Evolutionary conservation across 2,113 vertebrate species (phyloP).

Genomic region (Gallinago media): DNA sequence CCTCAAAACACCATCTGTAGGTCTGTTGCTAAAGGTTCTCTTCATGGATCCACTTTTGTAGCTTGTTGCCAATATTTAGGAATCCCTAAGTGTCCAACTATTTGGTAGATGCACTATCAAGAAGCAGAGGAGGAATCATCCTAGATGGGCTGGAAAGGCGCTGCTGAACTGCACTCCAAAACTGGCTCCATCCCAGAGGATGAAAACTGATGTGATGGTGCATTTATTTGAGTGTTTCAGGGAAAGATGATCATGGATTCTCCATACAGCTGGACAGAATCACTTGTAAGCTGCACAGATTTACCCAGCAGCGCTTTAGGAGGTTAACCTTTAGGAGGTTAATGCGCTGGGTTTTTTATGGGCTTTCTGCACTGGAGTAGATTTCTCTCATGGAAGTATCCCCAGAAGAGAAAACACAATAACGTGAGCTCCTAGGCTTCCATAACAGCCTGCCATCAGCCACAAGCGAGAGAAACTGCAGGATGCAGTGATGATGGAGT

Average conservation of each 20-base stretch:
- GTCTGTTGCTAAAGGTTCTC: background rate
- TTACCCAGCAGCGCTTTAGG: background rate
- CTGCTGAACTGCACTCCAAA: background rate
- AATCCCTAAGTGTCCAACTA: background rate
- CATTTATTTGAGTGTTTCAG: background rate
- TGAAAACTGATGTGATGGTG: background rate
- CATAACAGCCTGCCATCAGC: background rate
- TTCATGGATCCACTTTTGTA: background rate
- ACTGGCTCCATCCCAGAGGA: background rate
- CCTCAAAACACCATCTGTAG: background rate
- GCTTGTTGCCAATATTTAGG: background rate
- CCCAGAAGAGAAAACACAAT: background rate
- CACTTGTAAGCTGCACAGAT: background rate
- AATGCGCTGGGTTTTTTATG: background rate
- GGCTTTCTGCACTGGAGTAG: background rate
- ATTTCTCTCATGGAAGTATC: background rate
- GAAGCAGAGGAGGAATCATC: background rate
- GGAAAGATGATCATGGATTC: background rate
- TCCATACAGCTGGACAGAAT: conserved; percentile 3
- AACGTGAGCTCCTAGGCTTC: background rate
- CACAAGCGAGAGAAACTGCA: background rate
- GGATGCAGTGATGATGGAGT: background rate
- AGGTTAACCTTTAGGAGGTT: conserved; percentile 1
- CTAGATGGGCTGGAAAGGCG: background rate
- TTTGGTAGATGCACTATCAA: background rate